Evolutionary conservation across 2,797 vertebrate species (phyloP), one percentile per base, ranked within the genome.

Genomic region (Enteromius anoplus): DNA sequence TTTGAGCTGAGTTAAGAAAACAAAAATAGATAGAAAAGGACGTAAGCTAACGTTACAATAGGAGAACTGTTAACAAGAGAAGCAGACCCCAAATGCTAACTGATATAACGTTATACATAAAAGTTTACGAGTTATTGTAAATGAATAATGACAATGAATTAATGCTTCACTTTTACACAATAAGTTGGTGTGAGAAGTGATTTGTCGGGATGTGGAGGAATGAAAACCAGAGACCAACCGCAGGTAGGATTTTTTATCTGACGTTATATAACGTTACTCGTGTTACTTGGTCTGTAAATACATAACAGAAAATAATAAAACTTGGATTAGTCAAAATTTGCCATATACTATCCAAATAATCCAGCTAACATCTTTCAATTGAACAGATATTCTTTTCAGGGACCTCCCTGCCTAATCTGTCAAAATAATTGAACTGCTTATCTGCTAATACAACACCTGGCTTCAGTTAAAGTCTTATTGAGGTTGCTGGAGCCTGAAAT

Each of bases 151-250:
- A 32, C 26, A 32, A 32, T 17, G 6, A 64, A 64, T 64, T 75
- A 14, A n/a, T 73, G 62, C 55, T 58, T 40, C 0, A 58, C 34
- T 26, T 75, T 37, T 40, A 60, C 34, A 26, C 34, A n/a, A n/a
- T 55, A n/a, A n/a, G 34, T 23, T 34, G 17, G 73, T 26, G 72
- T 55, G 49, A 73, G 29, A 49, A 53, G 72, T 23, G 32, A 23
- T 34, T 37, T 17, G 21, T 40, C 53, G 40, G 4, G 51, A 95
- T 95, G 94, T 91, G 86, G 85, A 92, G 90, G 84, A 90, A 91
- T 40, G 92, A 93, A 77, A 91, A 88, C 83, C 88, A 87, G 1
- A 89, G 87, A 78, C 86, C 91, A 42, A 85, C 89, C 37, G 84
- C 93, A 92, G 94, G 94, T 95, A 62, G 6, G 42, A 23, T 78